Conservation (phyloP, 1,140 invertebrate genomes). For the Chrysoperla carnea region DNA sequence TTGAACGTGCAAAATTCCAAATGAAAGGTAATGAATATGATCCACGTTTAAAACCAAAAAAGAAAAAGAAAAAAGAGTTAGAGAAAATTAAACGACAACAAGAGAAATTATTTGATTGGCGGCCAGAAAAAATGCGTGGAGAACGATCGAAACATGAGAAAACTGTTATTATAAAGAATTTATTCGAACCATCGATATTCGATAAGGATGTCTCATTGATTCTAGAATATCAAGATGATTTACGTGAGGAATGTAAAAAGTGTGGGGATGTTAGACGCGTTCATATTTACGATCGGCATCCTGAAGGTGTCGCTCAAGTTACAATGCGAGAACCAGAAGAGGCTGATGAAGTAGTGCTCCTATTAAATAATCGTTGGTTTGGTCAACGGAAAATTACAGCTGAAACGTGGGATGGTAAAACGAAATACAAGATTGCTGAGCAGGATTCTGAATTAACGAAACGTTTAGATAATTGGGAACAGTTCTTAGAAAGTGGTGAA, state of each 20-base stretch:
- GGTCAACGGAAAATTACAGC: slow-evolving; percentile 68
- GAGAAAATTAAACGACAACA: slow-evolving; percentile 86
- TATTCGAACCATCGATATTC: slow-evolving; percentile 83
- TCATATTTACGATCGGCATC: slow-evolving; percentile 83
- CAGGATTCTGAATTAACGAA: slow-evolving; percentile 74
- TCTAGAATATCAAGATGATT: slow-evolving; percentile 79
- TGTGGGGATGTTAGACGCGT: slow-evolving; percentile 89
- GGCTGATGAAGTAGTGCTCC: slow-evolving; percentile 74
- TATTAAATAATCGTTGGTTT: slow-evolving; percentile 88
- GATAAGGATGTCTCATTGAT: slow-evolving; percentile 76
- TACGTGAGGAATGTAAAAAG: slow-evolving; percentile 77
- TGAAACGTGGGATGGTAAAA: slow-evolving; percentile 88
- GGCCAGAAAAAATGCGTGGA: slow-evolving; percentile 75
- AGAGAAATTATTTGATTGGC: slow-evolving; percentile 92
- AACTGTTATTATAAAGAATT: slow-evolving; percentile 85
- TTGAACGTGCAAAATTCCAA: slow-evolving; percentile 88
- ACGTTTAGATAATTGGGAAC: slow-evolving; percentile 74
- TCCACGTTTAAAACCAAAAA: slow-evolving; percentile 82
- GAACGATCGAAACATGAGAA: slow-evolving; percentile 75
- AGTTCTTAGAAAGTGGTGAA: slow-evolving; percentile 49
- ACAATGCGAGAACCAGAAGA: slow-evolving; percentile 79
- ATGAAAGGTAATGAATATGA: slow-evolving; percentile 84
- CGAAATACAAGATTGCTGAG: slow-evolving; percentile 84
- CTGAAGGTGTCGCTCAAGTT: slow-evolving; percentile 86
- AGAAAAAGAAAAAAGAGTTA: slow-evolving; percentile 76